phyloP scores from a whole-genome alignment of 2,888 invertebrate genomes.

The Aproaerema taeniolella region DNA sequence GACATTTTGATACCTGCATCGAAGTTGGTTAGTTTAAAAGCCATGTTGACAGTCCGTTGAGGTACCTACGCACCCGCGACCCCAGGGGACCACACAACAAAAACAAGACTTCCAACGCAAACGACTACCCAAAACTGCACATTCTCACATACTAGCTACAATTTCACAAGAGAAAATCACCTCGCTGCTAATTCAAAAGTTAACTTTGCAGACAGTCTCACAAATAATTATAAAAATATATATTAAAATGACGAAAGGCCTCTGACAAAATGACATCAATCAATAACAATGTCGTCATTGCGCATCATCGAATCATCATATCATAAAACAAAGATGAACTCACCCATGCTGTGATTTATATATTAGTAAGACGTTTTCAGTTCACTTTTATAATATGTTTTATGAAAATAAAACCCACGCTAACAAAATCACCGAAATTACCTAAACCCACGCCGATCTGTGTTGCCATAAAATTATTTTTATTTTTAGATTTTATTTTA shows the following conservation, averaged over 20 bases:
- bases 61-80: too few relatives aligned
- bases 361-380: constrained; percentile 20
- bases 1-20: too few relatives aligned
- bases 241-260: constrained; percentile 35
- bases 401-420: constrained; percentile 61
- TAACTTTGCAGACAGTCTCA: too few relatives aligned
- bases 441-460: constrained; percentile 67
- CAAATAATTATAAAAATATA: constrained; percentile 40
- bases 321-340: constrained; percentile 30
- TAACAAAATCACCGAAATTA: too few relatives aligned
- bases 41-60: too few relatives aligned
- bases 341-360: constrained; percentile 40
- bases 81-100: constrained; percentile 1
- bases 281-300: constrained; percentile 46
- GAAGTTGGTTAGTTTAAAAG: too few relatives aligned
- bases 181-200: too few relatives aligned
- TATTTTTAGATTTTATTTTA: too few relatives aligned
- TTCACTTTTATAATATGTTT: constrained; percentile 26
- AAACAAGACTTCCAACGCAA: too few relatives aligned
- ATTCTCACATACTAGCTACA: too few relatives aligned
- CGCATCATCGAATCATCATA: constrained; percentile 16
- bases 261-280: constrained; percentile 48
- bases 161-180: too few relatives aligned
- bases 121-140: too few relatives aligned
- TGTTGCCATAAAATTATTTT: constrained; percentile 44